Conservation (phyloP, 2,888 invertebrate genomes). For the Agapostemon virescens region DNA sequence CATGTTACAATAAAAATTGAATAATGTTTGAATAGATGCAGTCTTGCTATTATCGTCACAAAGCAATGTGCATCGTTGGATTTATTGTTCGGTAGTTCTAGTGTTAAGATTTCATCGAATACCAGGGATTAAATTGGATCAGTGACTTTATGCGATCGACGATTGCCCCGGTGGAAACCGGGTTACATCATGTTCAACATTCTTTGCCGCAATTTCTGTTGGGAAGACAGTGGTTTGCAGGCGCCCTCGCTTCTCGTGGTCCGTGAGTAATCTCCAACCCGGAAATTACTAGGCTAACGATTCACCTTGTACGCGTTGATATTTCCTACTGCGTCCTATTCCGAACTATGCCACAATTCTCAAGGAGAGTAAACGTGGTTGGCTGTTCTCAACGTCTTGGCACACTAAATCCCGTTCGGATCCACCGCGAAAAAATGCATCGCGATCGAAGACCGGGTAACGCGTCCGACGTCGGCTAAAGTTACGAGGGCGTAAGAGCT, state of each 20-base stretch:
- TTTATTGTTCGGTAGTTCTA: too few relatives aligned
- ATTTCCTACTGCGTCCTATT: background rate
- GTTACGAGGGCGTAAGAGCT: conserved; percentile 28
- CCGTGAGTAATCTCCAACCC: conserved; percentile 61
- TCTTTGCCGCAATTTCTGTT: conserved; percentile 18
- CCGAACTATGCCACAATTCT: background rate
- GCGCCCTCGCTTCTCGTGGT: conserved; percentile 47
- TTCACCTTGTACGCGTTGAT: conserved; percentile 44
- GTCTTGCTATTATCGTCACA: too few relatives aligned
- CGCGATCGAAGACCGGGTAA: background rate
- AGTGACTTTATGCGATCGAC: background rate
- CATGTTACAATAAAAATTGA: too few relatives aligned
- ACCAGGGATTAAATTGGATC: background rate
- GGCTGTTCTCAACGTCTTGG: background rate
- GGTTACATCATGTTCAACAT: background rate
- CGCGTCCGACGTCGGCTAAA: background rate
- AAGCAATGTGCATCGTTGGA: too few relatives aligned
- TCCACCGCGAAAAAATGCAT: background rate
- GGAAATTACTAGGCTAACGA: conserved; percentile 58
- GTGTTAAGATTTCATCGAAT: too few relatives aligned
- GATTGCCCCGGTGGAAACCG: background rate
- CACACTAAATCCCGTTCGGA: background rate
- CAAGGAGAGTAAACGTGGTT: background rate
- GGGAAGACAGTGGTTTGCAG: conserved; percentile 43
- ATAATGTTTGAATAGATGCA: too few relatives aligned